Evolutionary conservation across 2,113 vertebrate species (phyloP).

Genomic region (Forbesichthys agassizii): DNA sequence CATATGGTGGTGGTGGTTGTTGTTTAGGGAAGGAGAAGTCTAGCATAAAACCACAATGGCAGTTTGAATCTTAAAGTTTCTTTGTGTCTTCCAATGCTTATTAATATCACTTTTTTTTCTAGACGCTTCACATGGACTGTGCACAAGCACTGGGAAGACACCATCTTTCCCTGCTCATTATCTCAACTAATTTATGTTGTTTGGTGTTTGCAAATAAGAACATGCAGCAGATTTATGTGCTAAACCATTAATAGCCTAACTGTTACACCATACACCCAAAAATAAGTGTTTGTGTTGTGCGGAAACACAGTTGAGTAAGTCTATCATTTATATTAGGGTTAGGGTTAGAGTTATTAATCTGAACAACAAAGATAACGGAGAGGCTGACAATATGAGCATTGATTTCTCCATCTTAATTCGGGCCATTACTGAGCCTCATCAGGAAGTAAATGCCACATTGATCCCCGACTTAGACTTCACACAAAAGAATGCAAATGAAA

Average conservation of each 20-base stretch:
- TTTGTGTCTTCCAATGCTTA: too few relatives aligned
- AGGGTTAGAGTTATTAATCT: constrained; percentile 22
- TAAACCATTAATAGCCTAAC: constrained; percentile 22
- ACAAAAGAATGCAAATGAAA: constrained; percentile 39
- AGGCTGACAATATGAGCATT: background rate
- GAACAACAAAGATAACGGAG: constrained; percentile 32
- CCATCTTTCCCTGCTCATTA: constrained; percentile 30
- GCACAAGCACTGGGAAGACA: constrained; percentile 14
- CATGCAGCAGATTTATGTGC: constrained; percentile 14
- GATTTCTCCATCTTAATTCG: constrained; percentile 41
- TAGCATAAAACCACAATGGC: too few relatives aligned
- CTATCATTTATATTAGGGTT: constrained; percentile 12
- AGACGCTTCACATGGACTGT: constrained; percentile 11
- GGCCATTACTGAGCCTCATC: constrained; percentile 38
- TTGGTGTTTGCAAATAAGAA: constrained; percentile 21
- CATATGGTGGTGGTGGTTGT: too few relatives aligned
- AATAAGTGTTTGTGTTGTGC: background rate
- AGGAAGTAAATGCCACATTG: constrained; percentile 19
- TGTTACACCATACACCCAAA: background rate
- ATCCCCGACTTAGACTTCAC: constrained; percentile 32
- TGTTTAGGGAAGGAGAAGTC: too few relatives aligned
- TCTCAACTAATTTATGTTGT: constrained; percentile 7
- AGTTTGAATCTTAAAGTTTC: too few relatives aligned
- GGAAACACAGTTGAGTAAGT: constrained; percentile 16
- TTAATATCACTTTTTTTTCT: constrained; percentile 23